A percentile compares a stretch with the other conserved stretches of the same genome.
phyloP scores from a whole-genome alignment of 23 tunicate species.

The Clavelina lepadiformis region DNA sequence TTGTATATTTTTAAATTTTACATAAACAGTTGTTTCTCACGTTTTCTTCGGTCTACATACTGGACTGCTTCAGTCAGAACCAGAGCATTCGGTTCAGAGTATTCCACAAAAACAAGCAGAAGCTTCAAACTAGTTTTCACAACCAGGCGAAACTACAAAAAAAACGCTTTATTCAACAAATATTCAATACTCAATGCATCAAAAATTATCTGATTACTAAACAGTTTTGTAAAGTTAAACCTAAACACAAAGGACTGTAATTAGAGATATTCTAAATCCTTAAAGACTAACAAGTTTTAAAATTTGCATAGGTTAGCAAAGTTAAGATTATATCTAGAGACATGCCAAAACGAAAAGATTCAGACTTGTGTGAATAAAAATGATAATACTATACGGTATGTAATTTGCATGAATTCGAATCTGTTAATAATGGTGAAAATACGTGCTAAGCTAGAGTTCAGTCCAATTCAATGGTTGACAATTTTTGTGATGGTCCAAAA shows the following conservation, averaged over 20 bases:
- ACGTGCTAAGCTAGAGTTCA: no score
- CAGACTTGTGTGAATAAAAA: no score
- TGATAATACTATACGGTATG: no score
- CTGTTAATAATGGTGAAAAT: no score
- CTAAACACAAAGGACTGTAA: not conserved
- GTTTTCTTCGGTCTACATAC: slow-evolving; percentile 59
- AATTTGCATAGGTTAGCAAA: no score
- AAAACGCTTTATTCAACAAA: not conserved
- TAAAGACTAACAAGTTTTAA: not conserved
- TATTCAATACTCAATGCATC: not conserved
- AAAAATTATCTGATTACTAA: not conserved
- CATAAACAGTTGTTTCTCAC: slow-evolving; percentile 31
- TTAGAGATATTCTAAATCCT: not conserved
- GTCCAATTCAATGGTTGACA: no score
- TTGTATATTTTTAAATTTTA: not conserved
- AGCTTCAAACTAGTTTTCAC: slow-evolving; percentile 93
- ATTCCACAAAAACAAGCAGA: slow-evolving; percentile 91
- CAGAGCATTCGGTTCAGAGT: slow-evolving; percentile 78
- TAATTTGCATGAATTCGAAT: no score
- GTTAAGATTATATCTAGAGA: no score
- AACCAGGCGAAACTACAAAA: slow-evolving; percentile 88
- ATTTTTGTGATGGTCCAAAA: no score
- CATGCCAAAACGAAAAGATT: no score
- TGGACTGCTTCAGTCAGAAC: slow-evolving; percentile 65
- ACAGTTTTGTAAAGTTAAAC: not conserved